Base-by-base conservation (phyloP, 2,797 vertebrate genomes). In the Sebastes diaconus region DNA sequence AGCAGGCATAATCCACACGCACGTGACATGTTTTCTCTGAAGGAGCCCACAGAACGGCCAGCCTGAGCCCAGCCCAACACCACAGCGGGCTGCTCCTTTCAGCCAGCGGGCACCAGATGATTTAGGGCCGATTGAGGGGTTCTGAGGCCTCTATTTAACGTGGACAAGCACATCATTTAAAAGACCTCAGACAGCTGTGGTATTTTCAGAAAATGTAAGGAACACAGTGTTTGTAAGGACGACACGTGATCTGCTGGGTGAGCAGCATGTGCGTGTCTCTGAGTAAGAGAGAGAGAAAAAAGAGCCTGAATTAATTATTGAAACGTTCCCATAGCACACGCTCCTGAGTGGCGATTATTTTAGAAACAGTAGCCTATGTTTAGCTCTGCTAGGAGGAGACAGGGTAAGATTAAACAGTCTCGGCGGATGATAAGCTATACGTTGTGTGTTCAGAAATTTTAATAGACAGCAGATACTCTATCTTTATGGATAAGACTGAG, bases 251-350 rank as follows among this genome's bases (percentile, higher is more conserved):
- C 57, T 24, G 68, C 22, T 0, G 60, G 63, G 30, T 12, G 59
- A 75, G 82, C 80, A 75, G 82, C 80, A 59, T 68, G 87, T 85
- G 84, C 34, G 6, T 76, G 5, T 76, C 66, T 85, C 69, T 83
- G 68, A 77, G 76, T 32, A 75, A 81, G 24, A 76, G 68, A 72
- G 71, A 52, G 11, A 42, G 29, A 68, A 75, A 87, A 86, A 71
- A 72, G 57, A 73, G 32, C 2, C 24, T 54, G 69, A 84, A 90
- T 92, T 81, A 91, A 93, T 91, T 91, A 93, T 93, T 92, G 65
- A 93, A 86, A 86, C 16, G 72, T 83, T 91, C 86, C 83, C 81
- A 77, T 54, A 69, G 78, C 71, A 77, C 76, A 66, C 63, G 5
- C 79, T 73, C 64, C 9, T 42, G 66, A 82, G 58, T 29, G 67